Percentiles rank a stretch among this genome's conserved stretches.
Conservation (phyloP, 2,888 invertebrate species). For the Thecocarcelia acutangulata region DNA sequence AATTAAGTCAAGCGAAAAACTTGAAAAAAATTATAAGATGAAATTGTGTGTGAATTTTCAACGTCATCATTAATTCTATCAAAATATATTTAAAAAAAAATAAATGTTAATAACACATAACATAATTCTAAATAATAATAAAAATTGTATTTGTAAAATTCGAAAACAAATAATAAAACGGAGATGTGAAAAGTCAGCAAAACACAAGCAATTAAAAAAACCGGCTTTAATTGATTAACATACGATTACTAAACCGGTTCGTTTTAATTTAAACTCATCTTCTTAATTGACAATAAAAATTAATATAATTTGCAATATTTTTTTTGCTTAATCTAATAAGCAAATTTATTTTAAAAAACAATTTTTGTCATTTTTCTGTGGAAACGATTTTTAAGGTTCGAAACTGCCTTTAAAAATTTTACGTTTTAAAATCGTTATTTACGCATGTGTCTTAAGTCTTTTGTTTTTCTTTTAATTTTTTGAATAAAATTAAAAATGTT, state of each 20-base stretch:
- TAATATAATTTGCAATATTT: no score
- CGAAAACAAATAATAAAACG: not conserved
- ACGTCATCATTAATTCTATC: not conserved
- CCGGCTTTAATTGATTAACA: slow-evolving; percentile 42
- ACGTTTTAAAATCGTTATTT: not conserved
- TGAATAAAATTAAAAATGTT: no score
- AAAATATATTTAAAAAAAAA: no score
- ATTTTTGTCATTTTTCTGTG: not conserved
- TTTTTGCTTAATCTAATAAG: no score
- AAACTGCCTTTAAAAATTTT: not conserved
- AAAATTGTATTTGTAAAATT: not conserved
- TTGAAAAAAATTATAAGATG: not conserved
- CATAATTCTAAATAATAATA: no score
- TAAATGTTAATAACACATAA: no score
- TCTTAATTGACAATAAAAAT: not conserved
- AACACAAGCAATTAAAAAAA: slow-evolving; percentile 22
- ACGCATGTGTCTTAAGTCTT: slow-evolving; percentile 59
- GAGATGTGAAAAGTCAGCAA: slow-evolving; percentile 6
- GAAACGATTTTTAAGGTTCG: not conserved
- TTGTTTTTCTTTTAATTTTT: slow-evolving; percentile 30
- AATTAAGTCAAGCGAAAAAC: slow-evolving; percentile 7
- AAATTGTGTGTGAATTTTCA: not conserved
- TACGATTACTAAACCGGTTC: slow-evolving; percentile 48
- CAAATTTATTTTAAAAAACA: not conserved
- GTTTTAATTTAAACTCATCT: slow-evolving; percentile 14